phyloP scores from a whole-genome alignment of 1,140 invertebrate species.

The Drosophila lacteicornis region DNA sequence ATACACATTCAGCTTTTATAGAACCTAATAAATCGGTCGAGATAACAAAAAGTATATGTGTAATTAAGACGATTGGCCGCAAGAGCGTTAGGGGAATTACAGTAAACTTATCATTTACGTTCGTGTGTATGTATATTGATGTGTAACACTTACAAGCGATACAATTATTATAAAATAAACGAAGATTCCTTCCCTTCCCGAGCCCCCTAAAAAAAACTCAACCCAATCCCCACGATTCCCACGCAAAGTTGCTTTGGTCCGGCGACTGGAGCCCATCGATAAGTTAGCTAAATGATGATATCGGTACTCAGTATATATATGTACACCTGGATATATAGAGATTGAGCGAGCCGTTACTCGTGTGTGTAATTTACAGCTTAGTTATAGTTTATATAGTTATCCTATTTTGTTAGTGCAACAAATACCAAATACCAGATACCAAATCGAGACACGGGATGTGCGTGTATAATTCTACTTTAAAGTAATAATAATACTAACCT shows the following conservation, averaged over 20 bases:
- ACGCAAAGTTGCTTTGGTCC: conserved; percentile 54
- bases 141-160: conserved; percentile 36
- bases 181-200: not conserved
- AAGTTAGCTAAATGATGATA: conserved; percentile 58
- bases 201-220: not conserved
- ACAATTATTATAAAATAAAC: conserved; percentile 11
- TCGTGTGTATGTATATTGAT: conserved; percentile 44
- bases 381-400: conserved; percentile 56
- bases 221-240: conserved; percentile 16
- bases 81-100: conserved; percentile 44
- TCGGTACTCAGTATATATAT: conserved; percentile 34
- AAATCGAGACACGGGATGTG: conserved; percentile 15
- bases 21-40: conserved; percentile 54
- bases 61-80: conserved; percentile 65
- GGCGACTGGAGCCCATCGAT: conserved; percentile 52
- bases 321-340: conserved; percentile 49
- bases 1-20: conserved; percentile 70
- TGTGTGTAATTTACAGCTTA: conserved; percentile 74
- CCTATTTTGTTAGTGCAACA: conserved; percentile 61
- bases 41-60: conserved; percentile 58
- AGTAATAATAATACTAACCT: conserved; percentile 57
- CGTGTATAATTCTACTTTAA: conserved; percentile 65
- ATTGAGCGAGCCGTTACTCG: conserved; percentile 57
- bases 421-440: conserved; percentile 26
- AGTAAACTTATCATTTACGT: conserved; percentile 39